These are phyloP conservation scores for Condylostylus longicornis DNA, from an alignment of 1,140 invertebrate species.

Conservation along the genomic window DNA sequence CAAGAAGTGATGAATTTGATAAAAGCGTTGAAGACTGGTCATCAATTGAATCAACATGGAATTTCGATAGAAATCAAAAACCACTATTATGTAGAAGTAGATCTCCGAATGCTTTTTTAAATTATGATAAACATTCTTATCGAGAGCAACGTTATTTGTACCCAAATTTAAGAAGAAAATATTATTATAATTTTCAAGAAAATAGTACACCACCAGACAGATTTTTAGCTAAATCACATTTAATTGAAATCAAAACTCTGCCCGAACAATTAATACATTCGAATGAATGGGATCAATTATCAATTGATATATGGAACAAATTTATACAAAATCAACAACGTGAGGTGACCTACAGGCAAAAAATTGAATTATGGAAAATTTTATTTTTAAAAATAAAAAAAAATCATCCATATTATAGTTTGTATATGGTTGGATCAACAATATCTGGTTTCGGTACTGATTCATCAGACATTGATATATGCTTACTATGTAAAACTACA, in stretches of 20 bases:
- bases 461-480: conserved; percentile 83
- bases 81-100: too few species aligned
- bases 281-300: conserved; percentile 45
- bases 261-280: conserved; percentile 16
- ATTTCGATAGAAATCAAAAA: too few species aligned
- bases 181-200: not conserved
- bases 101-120: too few species aligned
- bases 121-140: too few species aligned
- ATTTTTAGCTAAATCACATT: conserved; percentile 31
- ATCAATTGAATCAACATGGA: too few species aligned
- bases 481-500: conserved; percentile 60
- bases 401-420: conserved; percentile 47
- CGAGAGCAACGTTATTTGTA: not conserved
- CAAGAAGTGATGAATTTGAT: too few species aligned
- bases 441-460: conserved; percentile 83
- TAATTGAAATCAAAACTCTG: conserved; percentile 22
- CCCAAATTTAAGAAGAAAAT: not conserved
- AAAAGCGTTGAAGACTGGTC: too few species aligned
- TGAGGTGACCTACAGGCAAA: conserved; percentile 53
- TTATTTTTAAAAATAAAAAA: conserved; percentile 52
- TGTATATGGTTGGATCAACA: conserved; percentile 87
- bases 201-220: conserved; percentile 30
- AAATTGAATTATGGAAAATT: conserved; percentile 62
- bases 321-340: conserved; percentile 59
- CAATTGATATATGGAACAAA: conserved; percentile 56